These are phyloP conservation scores for Typhlichthys eigenmanni DNA, from an alignment of 2,797 vertebrate species.

Conservation along the genomic window DNA sequence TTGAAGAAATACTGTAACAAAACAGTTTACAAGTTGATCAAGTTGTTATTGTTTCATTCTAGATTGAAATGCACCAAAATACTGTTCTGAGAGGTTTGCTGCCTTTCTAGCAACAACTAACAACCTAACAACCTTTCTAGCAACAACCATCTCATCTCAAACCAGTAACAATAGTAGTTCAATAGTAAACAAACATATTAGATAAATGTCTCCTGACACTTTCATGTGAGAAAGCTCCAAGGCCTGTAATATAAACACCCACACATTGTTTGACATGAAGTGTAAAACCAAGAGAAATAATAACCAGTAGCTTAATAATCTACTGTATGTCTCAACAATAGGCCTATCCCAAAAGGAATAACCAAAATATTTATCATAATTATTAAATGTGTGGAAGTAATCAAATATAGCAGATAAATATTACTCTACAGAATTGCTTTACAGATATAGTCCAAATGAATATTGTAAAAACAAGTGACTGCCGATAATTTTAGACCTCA, in stretches of 20 bases:
- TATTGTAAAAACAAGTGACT: neutral
- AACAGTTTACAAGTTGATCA: too few relatives aligned
- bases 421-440: too few relatives aligned
- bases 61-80: neutral
- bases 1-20: too few relatives aligned
- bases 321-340: too few relatives aligned
- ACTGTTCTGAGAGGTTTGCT: too few relatives aligned
- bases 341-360: too few relatives aligned
- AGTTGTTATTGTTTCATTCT: neutral
- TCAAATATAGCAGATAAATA: too few relatives aligned
- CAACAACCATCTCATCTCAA: neutral
- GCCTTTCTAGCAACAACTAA: too few relatives aligned
- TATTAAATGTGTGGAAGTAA: too few relatives aligned
- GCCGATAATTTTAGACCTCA: neutral
- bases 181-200: neutral
- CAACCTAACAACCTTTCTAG: neutral
- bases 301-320: too few relatives aligned
- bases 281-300: neutral
- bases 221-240: slow-evolving; percentile 11
- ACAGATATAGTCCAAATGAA: neutral
- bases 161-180: neutral
- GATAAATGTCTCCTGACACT: neutral
- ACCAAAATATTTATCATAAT: too few relatives aligned
- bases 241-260: slow-evolving; percentile 2
- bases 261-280: too few relatives aligned